Evolutionary conservation across 1,140 invertebrate genomes (phyloP), one percentile per base, ranked within the genome.

Genomic region (Saccostrea glomerata): DNA sequence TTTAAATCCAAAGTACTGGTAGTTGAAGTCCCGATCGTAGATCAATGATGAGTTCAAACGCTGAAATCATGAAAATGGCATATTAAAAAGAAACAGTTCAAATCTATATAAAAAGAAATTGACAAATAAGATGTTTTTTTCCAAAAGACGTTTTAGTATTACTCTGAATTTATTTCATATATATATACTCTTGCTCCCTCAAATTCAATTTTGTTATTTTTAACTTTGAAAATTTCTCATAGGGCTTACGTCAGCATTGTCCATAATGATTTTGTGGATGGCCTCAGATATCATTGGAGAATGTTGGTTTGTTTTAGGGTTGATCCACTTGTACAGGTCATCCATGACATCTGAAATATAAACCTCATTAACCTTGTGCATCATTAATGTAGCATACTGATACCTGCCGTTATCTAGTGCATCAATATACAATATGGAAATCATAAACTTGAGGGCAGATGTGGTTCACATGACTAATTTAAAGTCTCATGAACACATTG

Each of bases 1-100:
- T 96, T 99, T 99, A 92, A 99, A 99, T 60, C 99, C 99, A 96
- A 99, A 99, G 94, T 99, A 99, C 94, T 99, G 99, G 94, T 99
- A 99, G 87, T 96, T 97, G 93, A 98, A 99, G 95, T 99, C 99
- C 91, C 99, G 96, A 93, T 99, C 98, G 95, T 99, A 99, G 84
- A 99, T 98, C 91, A 99, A 99, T 5, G 98, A 97, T n/a, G 98
- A 98, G 95, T 99, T 98, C 0, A 99, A 94, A 92, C 96, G 96
- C 94, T 96, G 90, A 87, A 89, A 89, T 36, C 30, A 36, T 36
- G 30, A 36, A 36, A 36, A 36, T 6, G 36, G n/a, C n/a, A n/a
- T n/a, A n/a, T n/a, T 7, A 56, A 88, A 12, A 55, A 40, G 20
- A 83, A 55, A 70, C 66, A 15, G 56, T 58, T 7, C 11, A 25